A percentile compares a stretch with the other conserved stretches of the same genome.
These are phyloP conservation scores for Cynocephalus volans DNA, from an alignment of 2,113 vertebrate species.

Conservation along the genomic window DNA sequence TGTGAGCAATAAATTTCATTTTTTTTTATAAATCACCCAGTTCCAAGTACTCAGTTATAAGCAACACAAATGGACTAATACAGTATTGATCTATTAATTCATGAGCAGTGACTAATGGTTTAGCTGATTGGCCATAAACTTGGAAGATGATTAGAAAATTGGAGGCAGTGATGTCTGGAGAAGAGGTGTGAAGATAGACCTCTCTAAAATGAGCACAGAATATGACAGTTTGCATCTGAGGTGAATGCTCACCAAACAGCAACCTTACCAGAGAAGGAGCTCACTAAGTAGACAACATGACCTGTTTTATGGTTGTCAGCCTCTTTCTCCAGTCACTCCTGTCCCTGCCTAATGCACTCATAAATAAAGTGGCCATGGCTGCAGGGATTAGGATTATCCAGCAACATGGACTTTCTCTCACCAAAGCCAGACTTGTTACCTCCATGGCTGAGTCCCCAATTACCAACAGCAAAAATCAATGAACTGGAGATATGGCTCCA, in stretches of 20 bases:
- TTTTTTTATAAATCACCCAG: no score
- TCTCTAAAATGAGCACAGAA: constrained; percentile 48
- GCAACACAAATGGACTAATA: no score
- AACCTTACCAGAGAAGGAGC: background rate
- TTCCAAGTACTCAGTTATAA: no score
- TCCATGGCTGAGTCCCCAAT: background rate
- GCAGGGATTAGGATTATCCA: background rate
- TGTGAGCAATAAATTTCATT: no score
- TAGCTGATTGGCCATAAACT: background rate
- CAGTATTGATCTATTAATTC: background rate
- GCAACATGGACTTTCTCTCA: background rate
- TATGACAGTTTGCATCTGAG: background rate
- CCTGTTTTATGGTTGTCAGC: background rate
- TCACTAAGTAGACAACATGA: background rate
- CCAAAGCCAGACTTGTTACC: background rate
- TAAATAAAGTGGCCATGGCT: background rate
- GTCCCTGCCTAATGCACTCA: background rate
- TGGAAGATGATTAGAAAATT: constrained; percentile 21
- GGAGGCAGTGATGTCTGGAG: background rate
- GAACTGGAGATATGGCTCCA: background rate
- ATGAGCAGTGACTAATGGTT: constrained; percentile 4
- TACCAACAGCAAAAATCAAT: background rate
- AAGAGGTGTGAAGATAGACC: background rate
- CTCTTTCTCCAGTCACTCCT: background rate
- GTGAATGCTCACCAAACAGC: background rate